Conservation (phyloP, 2,888 invertebrate species). For the Dasypolia templi region DNA sequence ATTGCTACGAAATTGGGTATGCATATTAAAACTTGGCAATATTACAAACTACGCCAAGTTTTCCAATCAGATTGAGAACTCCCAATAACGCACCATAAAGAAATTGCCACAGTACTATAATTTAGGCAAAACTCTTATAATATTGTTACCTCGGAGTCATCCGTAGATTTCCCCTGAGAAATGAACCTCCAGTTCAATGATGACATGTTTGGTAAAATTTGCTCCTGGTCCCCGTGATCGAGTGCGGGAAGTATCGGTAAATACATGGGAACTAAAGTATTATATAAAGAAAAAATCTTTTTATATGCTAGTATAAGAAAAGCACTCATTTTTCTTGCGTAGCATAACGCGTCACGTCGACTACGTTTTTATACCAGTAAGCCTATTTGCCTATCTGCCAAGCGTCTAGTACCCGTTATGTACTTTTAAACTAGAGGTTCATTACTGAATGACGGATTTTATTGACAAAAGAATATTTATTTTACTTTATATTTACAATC, state of each 20-base stretch:
- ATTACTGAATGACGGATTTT: too few relatives aligned
- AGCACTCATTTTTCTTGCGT: background rate
- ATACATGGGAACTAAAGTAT: slow-evolving; percentile 22
- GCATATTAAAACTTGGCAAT: slow-evolving; percentile 50
- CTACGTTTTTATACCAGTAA: background rate
- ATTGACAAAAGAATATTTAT: too few relatives aligned
- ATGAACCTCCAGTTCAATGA: slow-evolving; percentile 58
- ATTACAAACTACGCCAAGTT: slow-evolving; percentile 53
- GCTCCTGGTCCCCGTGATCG: slow-evolving; percentile 51
- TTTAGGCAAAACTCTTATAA: slow-evolving; percentile 69
- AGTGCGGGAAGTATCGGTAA: slow-evolving; percentile 50
- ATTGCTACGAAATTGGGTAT: slow-evolving; percentile 39
- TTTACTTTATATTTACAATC: background rate
- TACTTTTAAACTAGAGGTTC: background rate
- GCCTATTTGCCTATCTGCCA: too few relatives aligned
- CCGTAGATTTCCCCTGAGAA: slow-evolving; percentile 66
- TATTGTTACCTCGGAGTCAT: slow-evolving; percentile 62
- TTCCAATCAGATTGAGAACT: slow-evolving; percentile 54
- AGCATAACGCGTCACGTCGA: background rate
- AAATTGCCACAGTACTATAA: slow-evolving; percentile 54
- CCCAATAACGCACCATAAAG: slow-evolving; percentile 37
- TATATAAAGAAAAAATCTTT: background rate
- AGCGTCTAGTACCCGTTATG: background rate
- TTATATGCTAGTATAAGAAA: background rate
- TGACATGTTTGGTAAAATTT: slow-evolving; percentile 61